These are phyloP conservation scores for Sebastes baramenuke DNA, from an alignment of 2,797 vertebrate species.

Conservation along the genomic window DNA sequence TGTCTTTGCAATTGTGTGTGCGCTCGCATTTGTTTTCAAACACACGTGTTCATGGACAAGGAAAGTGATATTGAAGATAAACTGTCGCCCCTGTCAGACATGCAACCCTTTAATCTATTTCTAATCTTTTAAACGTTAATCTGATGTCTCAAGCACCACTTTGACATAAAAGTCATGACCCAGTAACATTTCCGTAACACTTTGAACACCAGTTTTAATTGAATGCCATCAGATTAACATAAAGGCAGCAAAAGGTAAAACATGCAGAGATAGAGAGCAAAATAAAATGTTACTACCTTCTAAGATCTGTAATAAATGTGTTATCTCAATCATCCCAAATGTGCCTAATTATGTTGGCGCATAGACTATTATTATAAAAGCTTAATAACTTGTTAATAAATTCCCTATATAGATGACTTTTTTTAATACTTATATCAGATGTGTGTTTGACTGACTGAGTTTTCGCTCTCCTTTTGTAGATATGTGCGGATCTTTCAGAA, in stretches of 20 bases:
- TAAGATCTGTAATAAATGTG: not conserved
- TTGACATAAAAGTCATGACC: not conserved
- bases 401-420: not conserved
- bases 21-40: not conserved
- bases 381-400: not conserved
- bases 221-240: not conserved
- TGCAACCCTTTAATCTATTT: not conserved
- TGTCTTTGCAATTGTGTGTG: no score
- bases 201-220: not conserved
- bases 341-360: not conserved
- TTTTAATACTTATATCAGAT: not conserved
- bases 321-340: not conserved
- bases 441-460: not conserved
- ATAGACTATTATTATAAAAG: not conserved
- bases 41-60: not conserved
- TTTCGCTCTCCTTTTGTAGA: conserved; percentile 76
- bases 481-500: conserved; percentile 98
- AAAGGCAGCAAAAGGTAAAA: not conserved
- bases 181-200: not conserved
- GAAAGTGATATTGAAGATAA: not conserved
- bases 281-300: not conserved
- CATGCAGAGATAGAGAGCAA: not conserved
- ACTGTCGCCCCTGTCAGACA: not conserved
- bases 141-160: not conserved
- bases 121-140: not conserved